These are phyloP conservation scores for Rynchops niger DNA, from an alignment of 2,113 vertebrate genomes.

Conservation along the genomic window DNA sequence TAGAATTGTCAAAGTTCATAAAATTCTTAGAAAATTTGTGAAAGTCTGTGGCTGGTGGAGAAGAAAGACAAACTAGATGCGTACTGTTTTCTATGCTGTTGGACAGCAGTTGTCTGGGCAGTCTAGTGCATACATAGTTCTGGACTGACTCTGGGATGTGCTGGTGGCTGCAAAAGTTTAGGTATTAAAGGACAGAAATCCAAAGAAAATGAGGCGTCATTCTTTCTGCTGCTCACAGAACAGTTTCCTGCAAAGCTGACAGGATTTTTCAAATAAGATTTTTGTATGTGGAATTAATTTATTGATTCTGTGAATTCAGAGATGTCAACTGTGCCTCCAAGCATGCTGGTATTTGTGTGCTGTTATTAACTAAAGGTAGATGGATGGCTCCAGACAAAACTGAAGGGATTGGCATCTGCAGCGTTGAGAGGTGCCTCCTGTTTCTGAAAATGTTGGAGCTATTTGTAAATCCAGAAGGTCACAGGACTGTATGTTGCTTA, in stretches of 20 bases:
- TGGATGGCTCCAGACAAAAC: neutral
- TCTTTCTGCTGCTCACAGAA: neutral
- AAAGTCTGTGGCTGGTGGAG: neutral
- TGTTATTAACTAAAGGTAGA: neutral
- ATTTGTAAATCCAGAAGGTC: neutral
- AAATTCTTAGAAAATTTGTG: neutral
- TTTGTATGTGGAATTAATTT: neutral
- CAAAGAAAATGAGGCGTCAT: neutral
- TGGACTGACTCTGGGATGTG: neutral
- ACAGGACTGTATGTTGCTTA: neutral
- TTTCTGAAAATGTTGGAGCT: neutral
- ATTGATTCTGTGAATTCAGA: neutral
- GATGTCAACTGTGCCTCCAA: neutral
- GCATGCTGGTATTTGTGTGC: neutral
- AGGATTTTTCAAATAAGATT: neutral
- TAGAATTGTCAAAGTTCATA: neutral
- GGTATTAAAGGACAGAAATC: neutral
- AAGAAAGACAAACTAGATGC: neutral
- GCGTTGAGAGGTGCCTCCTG: neutral
- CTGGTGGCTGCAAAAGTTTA: neutral
- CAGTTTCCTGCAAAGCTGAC: neutral
- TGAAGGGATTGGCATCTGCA: neutral
- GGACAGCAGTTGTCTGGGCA: neutral
- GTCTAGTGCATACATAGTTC: rapidly evolving
- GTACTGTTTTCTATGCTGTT: neutral